Conservation (phyloP, 2,113 vertebrate genomes). For the Colossoma macropomum region DNA sequence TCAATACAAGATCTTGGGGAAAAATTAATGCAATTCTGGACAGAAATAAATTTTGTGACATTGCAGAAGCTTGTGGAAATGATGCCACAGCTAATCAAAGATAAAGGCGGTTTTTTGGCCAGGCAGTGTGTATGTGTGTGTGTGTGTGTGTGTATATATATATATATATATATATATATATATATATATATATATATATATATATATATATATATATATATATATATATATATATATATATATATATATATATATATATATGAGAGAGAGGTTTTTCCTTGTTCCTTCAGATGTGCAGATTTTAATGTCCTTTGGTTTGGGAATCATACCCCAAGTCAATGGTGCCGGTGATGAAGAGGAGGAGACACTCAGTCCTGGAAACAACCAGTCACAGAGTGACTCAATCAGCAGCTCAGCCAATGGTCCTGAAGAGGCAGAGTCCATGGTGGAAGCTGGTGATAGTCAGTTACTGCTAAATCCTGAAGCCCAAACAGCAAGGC, state of each 20-base stretch:
- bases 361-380: constrained; percentile 67
- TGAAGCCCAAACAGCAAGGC: constrained; percentile 30
- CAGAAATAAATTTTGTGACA: too few species aligned
- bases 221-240: too few species aligned
- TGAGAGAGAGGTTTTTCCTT: not conserved
- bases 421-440: constrained; percentile 53
- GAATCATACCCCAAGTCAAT: constrained; percentile 73
- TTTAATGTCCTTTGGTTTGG: constrained; percentile 79
- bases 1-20: too few species aligned
- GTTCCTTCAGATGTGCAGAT: constrained; percentile 82
- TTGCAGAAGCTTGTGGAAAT: too few species aligned
- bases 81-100: too few species aligned
- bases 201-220: too few species aligned
- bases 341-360: constrained; percentile 65
- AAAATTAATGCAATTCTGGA: too few species aligned
- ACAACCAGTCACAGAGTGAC: constrained; percentile 60
- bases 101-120: too few species aligned
- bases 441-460: constrained; percentile 48
- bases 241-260: not conserved
- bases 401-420: constrained; percentile 64
- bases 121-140: too few species aligned
- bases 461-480: constrained; percentile 61
- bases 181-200: too few species aligned
- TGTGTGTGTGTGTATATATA: too few species aligned
- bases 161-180: too few species aligned